Evolutionary conservation across 2,113 vertebrate genomes (phyloP).

Genomic region (Phyllostomus discolor): DNA sequence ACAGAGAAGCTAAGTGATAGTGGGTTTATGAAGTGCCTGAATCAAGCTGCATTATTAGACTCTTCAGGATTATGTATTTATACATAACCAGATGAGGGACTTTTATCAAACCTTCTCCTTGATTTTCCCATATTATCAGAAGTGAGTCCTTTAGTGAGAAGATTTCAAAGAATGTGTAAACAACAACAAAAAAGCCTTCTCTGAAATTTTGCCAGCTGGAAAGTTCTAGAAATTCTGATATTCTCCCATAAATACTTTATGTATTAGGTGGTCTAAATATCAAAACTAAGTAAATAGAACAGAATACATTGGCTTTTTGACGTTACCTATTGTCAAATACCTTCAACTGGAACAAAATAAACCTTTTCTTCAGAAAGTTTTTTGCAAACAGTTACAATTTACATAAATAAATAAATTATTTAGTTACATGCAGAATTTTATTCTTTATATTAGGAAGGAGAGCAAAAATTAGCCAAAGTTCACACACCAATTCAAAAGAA

Average conservation of each 20-base stretch:
- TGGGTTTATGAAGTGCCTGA: not conserved
- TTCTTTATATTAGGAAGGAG: not conserved
- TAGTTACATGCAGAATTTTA: not conserved
- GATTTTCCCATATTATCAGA: not conserved
- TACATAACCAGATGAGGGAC: not conserved
- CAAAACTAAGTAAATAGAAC: not conserved
- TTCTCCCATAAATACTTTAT: not conserved
- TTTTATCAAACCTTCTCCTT: not conserved
- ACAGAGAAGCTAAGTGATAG: not conserved
- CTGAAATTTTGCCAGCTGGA: not conserved
- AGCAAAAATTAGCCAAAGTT: not conserved
- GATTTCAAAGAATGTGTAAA: not conserved
- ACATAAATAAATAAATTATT: not conserved
- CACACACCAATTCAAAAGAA: too few relatives aligned
- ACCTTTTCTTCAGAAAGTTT: not conserved
- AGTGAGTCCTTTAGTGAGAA: not conserved
- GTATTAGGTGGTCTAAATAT: not conserved
- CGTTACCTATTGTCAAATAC: not conserved
- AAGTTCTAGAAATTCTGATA: not conserved
- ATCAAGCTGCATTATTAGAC: not conserved
- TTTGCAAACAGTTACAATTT: not conserved
- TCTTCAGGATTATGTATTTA: not conserved
- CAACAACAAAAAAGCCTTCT: not conserved
- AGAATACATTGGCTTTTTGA: not conserved
- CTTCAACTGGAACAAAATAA: not conserved